phyloP scores from a whole-genome alignment of 2,888 invertebrate genomes.

The Agonopterix heracliana region DNA sequence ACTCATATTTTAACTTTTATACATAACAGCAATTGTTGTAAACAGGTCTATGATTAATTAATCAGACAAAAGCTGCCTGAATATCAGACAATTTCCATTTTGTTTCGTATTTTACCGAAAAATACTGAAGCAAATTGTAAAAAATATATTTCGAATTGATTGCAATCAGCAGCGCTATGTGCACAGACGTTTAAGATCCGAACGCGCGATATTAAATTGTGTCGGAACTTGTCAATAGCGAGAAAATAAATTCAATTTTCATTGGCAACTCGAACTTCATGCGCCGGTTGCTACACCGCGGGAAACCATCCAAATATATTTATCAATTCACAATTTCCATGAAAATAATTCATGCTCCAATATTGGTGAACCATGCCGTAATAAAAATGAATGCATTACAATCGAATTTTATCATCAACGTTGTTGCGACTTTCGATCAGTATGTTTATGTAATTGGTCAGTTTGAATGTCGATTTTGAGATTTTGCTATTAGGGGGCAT shows the following conservation, averaged over 20 bases:
- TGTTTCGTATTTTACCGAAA: not conserved
- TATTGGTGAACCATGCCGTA: not conserved
- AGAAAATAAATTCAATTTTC: slow-evolving; percentile 32
- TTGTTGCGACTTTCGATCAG: too few species aligned
- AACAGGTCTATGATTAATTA: too few species aligned
- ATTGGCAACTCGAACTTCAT: slow-evolving; percentile 26
- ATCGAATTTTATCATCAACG: too few species aligned
- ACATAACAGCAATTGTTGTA: too few species aligned
- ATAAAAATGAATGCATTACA: slow-evolving; percentile 12
- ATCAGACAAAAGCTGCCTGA: too few species aligned
- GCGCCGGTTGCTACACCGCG: slow-evolving; percentile 19
- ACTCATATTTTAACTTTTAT: too few species aligned
- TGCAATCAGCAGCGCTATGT: slow-evolving; percentile 5
- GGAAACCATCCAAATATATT: slow-evolving; percentile 24
- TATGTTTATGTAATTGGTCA: too few species aligned
- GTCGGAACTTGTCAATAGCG: slow-evolving; percentile 27
- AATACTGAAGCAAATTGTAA: not conserved
- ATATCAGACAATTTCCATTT: not conserved
- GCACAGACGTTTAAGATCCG: slow-evolving; percentile 7
- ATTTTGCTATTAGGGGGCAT: too few species aligned
- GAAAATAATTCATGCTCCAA: slow-evolving; percentile 1
- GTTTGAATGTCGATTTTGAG: too few species aligned
- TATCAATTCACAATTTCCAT: slow-evolving; percentile 20
- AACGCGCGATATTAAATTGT: slow-evolving; percentile 24
- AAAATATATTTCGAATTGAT: slow-evolving; percentile 7